A percentile compares a stretch with the other conserved stretches of the same genome.
Conservation (phyloP, 2,797 vertebrate genomes). For the Xiphophorus birchmanni region DNA sequence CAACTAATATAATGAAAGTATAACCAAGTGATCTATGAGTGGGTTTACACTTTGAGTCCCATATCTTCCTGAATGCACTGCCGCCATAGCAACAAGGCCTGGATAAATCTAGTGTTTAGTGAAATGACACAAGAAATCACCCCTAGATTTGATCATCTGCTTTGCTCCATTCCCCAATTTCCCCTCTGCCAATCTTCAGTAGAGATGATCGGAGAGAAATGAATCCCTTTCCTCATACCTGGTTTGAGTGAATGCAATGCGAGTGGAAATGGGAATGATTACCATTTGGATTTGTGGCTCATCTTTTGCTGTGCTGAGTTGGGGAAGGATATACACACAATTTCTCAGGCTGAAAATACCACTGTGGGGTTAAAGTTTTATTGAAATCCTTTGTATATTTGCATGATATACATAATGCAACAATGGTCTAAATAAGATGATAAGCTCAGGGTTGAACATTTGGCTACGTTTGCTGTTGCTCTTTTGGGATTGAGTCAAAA, state of each 20-base stretch:
- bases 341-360: slow-evolving; percentile 35
- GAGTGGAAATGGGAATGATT: slow-evolving; percentile 56
- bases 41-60: slow-evolving; percentile 54
- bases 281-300: slow-evolving; percentile 44
- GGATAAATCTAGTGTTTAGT: slow-evolving; percentile 73
- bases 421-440: slow-evolving; percentile 9
- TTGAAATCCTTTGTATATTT: slow-evolving; percentile 18
- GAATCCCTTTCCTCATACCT: slow-evolving; percentile 57
- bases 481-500: background rate
- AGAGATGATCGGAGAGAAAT: slow-evolving; percentile 64
- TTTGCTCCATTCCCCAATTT: slow-evolving; percentile 55
- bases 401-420: background rate
- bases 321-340: slow-evolving; percentile 33
- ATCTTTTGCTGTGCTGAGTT: slow-evolving; percentile 48
- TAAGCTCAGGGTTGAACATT: background rate
- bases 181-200: slow-evolving; percentile 49
- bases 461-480: background rate
- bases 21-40: slow-evolving; percentile 75
- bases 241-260: slow-evolving; percentile 52
- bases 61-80: slow-evolving; percentile 25
- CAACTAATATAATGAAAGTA: slow-evolving; percentile 73
- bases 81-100: slow-evolving; percentile 76
- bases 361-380: slow-evolving; percentile 12
- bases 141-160: slow-evolving; percentile 66
- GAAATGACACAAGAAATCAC: slow-evolving; percentile 69